phyloP scores from a whole-genome alignment of 2,797 vertebrate genomes.

The Heliangelus exortis region DNA sequence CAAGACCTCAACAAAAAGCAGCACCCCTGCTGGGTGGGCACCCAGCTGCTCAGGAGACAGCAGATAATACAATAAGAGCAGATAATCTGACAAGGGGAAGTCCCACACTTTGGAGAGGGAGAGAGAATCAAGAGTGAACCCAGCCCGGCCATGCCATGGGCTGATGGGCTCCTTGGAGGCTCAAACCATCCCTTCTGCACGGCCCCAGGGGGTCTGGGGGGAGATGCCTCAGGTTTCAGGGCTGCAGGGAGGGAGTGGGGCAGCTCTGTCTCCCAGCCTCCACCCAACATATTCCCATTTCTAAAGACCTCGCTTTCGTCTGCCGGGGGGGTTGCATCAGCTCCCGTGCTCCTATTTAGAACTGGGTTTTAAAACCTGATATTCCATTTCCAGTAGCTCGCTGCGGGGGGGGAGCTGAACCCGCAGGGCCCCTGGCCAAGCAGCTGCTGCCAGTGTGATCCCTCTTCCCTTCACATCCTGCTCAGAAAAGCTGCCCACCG shows the following conservation, averaged over 20 bases:
- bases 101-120: not conserved
- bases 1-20: not conserved
- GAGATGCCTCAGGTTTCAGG: not conserved
- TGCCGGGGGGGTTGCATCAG: constrained; percentile 65
- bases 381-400: constrained; percentile 72
- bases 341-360: constrained; percentile 60
- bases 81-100: too few species aligned
- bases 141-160: fast-evolving
- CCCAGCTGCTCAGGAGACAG: not conserved
- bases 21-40: fast-evolving
- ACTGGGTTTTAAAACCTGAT: constrained; percentile 62
- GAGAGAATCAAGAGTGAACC: not conserved
- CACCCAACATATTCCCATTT: constrained; percentile 2
- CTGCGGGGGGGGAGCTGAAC: constrained; percentile 32
- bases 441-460: constrained; percentile 76
- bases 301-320: constrained; percentile 38
- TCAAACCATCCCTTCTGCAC: not conserved
- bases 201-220: too few species aligned
- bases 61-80: too few species aligned
- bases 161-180: not conserved
- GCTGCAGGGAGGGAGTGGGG: not conserved
- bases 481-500: constrained; percentile 71
- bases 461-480: constrained; percentile 69
- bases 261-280: not conserved
- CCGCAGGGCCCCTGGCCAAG: constrained; percentile 67